A percentile compares a stretch with the other conserved stretches of the same genome.
Conservation (phyloP, 2,797 vertebrate genomes). For the Pseudocheirus occidentalis region DNA sequence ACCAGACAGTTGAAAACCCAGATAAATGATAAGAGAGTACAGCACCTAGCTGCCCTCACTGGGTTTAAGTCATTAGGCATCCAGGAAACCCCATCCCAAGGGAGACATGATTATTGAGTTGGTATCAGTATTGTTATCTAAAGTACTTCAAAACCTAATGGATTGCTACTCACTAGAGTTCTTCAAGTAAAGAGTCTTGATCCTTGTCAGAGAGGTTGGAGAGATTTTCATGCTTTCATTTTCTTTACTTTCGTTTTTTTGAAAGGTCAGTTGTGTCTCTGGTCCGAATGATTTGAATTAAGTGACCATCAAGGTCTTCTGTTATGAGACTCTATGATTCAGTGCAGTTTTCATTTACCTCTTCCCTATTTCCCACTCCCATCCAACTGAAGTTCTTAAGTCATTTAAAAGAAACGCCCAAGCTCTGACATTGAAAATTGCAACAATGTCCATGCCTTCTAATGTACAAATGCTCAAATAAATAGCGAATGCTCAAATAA, state of each 20-base stretch:
- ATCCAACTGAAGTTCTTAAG: not conserved
- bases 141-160: not conserved
- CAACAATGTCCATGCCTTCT: not conserved
- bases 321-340: not conserved
- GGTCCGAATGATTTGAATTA: not conserved
- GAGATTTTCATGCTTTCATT: not conserved
- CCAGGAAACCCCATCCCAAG: not conserved
- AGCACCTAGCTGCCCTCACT: not conserved
- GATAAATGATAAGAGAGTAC: not conserved
- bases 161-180: not conserved
- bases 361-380: not conserved
- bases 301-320: not conserved
- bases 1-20: not conserved
- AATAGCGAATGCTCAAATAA: constrained; percentile 11
- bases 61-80: not conserved
- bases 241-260: not conserved
- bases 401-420: not conserved
- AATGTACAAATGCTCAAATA: not conserved
- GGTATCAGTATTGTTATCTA: not conserved
- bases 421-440: not conserved
- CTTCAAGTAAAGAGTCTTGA: not conserved
- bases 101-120: not conserved
- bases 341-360: not conserved
- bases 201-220: not conserved
- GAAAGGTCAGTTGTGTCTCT: not conserved